A percentile compares a stretch with the other conserved stretches of the same genome.
phyloP scores from a whole-genome alignment of 2,113 vertebrate genomes.

The Mystacornis crossleyi region DNA sequence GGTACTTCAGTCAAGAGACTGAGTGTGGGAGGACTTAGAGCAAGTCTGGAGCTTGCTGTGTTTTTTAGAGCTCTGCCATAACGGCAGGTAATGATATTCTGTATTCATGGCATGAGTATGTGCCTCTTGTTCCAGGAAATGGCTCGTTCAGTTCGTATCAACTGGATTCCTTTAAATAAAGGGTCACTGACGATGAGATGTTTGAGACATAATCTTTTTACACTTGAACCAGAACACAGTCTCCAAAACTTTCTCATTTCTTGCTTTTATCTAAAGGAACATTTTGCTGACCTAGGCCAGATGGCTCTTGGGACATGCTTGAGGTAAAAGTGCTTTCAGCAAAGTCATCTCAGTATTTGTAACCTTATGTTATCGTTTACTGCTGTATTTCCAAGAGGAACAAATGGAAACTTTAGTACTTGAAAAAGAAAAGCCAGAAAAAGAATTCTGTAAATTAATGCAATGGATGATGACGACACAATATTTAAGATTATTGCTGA shows the following conservation, averaged over 20 bases:
- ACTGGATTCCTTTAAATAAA: neutral
- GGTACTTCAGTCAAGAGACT: neutral
- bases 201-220: neutral
- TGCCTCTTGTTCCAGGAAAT: neutral
- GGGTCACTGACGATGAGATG: neutral
- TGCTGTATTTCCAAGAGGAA: neutral
- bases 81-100: neutral
- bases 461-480: neutral
- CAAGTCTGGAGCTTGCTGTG: neutral
- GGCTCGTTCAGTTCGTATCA: neutral
- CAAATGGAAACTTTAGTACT: neutral
- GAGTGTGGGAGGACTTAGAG: neutral
- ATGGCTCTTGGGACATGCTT: neutral
- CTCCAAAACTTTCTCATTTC: neutral
- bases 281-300: neutral
- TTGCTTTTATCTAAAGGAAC: neutral
- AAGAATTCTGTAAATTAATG: neutral
- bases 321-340: neutral
- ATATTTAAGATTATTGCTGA: neutral
- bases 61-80: neutral
- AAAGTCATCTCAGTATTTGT: neutral
- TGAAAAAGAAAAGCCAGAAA: neutral
- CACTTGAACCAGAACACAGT: neutral
- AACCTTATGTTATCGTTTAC: neutral
- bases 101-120: neutral